Conservation (phyloP, 1,140 invertebrate genomes). For the Eciton burchellii region DNA sequence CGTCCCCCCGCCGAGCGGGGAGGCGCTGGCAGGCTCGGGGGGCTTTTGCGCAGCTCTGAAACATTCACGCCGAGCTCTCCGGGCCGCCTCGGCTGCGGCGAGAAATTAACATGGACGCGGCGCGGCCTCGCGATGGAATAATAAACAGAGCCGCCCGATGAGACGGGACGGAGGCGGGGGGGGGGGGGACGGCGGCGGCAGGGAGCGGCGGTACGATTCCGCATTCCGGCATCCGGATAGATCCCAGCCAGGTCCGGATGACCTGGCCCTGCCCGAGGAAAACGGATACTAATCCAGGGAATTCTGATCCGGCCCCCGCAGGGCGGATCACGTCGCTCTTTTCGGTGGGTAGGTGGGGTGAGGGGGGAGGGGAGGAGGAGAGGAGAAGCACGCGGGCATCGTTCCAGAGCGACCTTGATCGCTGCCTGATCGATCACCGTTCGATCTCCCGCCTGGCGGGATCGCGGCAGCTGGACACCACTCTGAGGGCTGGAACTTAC, state of each 20-base stretch:
- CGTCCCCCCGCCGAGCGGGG: too few relatives aligned
- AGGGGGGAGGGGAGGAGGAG: background rate
- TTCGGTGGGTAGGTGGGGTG: slow-evolving; percentile 58
- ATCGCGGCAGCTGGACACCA: too few relatives aligned
- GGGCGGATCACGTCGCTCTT: slow-evolving; percentile 74
- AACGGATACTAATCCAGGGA: slow-evolving; percentile 80
- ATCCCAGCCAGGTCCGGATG: slow-evolving; percentile 69
- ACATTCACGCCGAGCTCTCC: background rate
- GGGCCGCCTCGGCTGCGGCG: slow-evolving; percentile 8
- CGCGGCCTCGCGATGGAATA: slow-evolving; percentile 61
- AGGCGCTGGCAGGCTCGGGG: too few relatives aligned
- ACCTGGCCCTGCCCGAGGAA: slow-evolving; percentile 70
- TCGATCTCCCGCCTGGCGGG: too few relatives aligned
- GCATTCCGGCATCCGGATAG: slow-evolving; percentile 62
- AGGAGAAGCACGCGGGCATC: slow-evolving; percentile 60
- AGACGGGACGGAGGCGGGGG: too few relatives aligned
- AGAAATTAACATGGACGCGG: slow-evolving; percentile 69
- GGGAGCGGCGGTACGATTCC: slow-evolving; percentile 58
- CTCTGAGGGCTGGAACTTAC: background rate
- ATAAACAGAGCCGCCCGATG: slow-evolving; percentile 57
- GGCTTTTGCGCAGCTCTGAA: slow-evolving; percentile 13
- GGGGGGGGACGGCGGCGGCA: too few relatives aligned
- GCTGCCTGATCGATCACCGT: slow-evolving; percentile 42
- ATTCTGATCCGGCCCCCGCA: slow-evolving; percentile 71
- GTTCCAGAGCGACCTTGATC: slow-evolving; percentile 77